Percentiles rank a stretch among this genome's conserved stretches.
These are phyloP conservation scores for Dendrocopos noguchii DNA, from an alignment of 2,113 vertebrate species.

Conservation along the genomic window DNA sequence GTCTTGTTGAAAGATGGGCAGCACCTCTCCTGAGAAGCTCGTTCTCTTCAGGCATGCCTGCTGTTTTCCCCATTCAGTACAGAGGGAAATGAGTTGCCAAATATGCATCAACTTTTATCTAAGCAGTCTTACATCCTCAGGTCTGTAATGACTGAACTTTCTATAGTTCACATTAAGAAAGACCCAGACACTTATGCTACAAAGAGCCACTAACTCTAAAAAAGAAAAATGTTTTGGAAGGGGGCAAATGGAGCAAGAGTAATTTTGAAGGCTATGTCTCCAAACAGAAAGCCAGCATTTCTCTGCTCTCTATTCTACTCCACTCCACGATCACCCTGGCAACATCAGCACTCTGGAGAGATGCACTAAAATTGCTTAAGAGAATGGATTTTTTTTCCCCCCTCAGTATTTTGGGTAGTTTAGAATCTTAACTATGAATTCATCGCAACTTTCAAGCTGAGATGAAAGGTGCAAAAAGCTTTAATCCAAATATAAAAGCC, in stretches of 20 bases:
- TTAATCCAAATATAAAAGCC: not conserved
- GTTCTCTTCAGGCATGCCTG: not conserved
- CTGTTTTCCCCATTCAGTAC: not conserved
- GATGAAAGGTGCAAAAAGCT: not conserved
- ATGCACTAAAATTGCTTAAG: not conserved
- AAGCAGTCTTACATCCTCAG: not conserved
- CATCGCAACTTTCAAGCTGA: not conserved
- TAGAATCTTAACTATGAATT: not conserved
- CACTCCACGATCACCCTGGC: accelerated
- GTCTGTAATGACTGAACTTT: not conserved
- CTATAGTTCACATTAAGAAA: accelerated
- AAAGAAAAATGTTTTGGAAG: too few relatives aligned
- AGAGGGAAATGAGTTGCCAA: not conserved
- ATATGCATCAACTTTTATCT: not conserved
- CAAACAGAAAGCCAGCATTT: not conserved
- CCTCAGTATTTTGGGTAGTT: not conserved
- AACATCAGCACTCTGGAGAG: not conserved
- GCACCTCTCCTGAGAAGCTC: not conserved
- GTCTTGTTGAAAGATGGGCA: not conserved
- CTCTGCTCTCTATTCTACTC: not conserved
- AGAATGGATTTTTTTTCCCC: not conserved
- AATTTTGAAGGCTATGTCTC: not conserved
- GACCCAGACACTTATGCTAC: not conserved
- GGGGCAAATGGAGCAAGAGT: too few relatives aligned
- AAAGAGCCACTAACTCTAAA: not conserved